These are phyloP conservation scores for Fregetta grallaria DNA, from an alignment of 2,113 vertebrate species.

Conservation along the genomic window DNA sequence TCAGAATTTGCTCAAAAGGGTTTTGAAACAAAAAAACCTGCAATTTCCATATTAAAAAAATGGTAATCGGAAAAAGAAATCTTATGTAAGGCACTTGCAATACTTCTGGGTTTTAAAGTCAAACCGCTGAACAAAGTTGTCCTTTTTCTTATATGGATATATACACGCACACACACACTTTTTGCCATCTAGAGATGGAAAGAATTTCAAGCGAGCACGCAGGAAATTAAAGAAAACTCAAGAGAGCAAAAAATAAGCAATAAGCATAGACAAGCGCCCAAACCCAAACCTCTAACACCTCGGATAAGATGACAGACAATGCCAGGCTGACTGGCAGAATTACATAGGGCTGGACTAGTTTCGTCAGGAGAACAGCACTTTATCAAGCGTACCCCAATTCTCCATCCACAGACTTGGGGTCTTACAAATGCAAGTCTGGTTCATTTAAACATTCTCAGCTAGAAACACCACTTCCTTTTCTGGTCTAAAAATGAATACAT, in stretches of 20 bases:
- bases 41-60: neutral
- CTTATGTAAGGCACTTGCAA: neutral
- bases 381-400: neutral
- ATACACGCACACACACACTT: neutral
- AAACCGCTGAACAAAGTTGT: neutral
- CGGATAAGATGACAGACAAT: neutral
- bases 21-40: neutral
- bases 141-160: neutral
- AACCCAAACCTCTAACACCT: neutral
- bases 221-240: neutral
- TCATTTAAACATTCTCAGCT: neutral
- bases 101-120: neutral
- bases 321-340: neutral
- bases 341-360: neutral
- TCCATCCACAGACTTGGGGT: accelerated
- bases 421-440: neutral
- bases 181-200: neutral
- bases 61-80: neutral
- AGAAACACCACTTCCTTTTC: conserved; percentile 22
- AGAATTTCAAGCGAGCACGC: neutral
- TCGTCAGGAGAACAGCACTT: neutral
- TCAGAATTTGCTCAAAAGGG: neutral
- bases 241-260: neutral
- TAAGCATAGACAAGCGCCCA: neutral
- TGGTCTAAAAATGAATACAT: neutral